Evolutionary conservation across 1,140 invertebrate species (phyloP), one percentile per base, ranked within the genome.

Genomic region (Caenorhabditis tropicalis): DNA sequence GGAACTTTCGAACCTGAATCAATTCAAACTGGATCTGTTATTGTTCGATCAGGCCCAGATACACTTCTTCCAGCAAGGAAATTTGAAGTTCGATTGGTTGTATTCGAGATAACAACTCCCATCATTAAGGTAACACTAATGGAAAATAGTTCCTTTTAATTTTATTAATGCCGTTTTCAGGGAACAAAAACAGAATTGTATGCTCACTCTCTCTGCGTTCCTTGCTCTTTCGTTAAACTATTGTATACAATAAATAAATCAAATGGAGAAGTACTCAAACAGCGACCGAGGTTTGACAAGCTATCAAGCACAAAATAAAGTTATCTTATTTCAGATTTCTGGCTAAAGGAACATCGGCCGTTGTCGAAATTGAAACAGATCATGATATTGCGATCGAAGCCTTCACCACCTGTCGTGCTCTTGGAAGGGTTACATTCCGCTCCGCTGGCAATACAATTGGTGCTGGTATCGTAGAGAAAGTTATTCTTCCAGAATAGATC

Each of bases 21-120:
- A 19, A 93, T 94, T 36, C 93, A 96, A 65, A 96, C 97, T 6
- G 94, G 94, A 90, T 65, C 89, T 33, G 90, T 90, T 21, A 82
- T 91, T 49, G 88, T 87, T 39, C 85, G 86, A 46, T 88, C 91
- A 27, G 89, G 90, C 70, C 39, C 86, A 6, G 92, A 94, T 88
- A 96, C 96, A 6, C 94, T 96, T 16, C 95, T 94, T 36, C 94
- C 95, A 12, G 94, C 95, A 0, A 94, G 94, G 4, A 93, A 94
- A 84, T 96, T 99, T 90, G 94, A 96, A 93, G 96, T 96, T 16
- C 94, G 96, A 87, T 94, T 99, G 88, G 96, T 98, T 33, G 94
- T 98, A 4, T 99, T 99, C 89, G 96, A 96, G 91, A 94, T 96
- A 0, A 94, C 94, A 84, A 93, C 96, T 51, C 97, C 97, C 4